phyloP scores from a whole-genome alignment of 2,888 invertebrate species.

The Cerastis rubricosa region DNA sequence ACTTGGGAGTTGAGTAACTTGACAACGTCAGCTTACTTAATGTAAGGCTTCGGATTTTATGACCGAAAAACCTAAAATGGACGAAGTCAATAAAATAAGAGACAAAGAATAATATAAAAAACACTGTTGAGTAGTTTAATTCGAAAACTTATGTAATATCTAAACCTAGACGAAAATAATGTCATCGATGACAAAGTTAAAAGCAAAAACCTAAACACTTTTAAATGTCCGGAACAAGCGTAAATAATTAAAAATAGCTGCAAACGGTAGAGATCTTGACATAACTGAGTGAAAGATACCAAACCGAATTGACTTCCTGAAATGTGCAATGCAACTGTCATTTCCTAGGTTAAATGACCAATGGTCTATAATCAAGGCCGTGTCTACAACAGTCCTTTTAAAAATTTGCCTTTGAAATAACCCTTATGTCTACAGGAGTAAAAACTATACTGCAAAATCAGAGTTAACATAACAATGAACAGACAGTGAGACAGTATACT shows the following conservation, averaged over 20 bases:
- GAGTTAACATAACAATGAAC: neutral
- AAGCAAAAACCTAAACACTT: conserved; percentile 7
- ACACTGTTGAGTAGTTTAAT: neutral
- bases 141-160: neutral
- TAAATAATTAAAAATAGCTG: conserved; percentile 46
- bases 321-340: conserved; percentile 56
- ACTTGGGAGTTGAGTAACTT: conserved; percentile 54
- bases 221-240: conserved; percentile 36
- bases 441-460: neutral
- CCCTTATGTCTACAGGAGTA: neutral
- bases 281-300: conserved; percentile 68
- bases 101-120: neutral
- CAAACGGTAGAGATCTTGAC: conserved; percentile 47
- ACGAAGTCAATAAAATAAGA: neutral
- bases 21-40: conserved; percentile 16
- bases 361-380: conserved; percentile 59
- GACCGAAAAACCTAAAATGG: neutral
- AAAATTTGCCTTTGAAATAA: neutral
- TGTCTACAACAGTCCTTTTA: neutral
- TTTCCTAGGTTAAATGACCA: conserved; percentile 68
- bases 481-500: neutral
- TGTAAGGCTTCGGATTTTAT: neutral
- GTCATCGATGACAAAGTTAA: neutral
- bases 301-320: conserved; percentile 70
- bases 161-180: neutral